phyloP scores from a whole-genome alignment of 2,113 vertebrate genomes.

The Syngnathus typhle region DNA sequence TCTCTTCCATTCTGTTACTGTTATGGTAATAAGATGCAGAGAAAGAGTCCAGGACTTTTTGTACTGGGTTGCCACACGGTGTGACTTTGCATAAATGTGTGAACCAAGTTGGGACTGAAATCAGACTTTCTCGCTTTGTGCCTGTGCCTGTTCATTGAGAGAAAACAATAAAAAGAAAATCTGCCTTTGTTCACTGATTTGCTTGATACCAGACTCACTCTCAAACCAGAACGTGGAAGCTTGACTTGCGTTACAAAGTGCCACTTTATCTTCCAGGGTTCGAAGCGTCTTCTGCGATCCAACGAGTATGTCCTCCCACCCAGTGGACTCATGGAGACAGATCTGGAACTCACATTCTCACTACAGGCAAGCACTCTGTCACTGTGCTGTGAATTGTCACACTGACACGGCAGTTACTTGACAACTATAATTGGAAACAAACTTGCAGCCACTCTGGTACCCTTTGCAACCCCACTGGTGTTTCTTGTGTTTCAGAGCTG shows the following conservation, averaged over 20 bases:
- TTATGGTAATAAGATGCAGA: not conserved
- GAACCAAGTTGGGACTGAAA: constrained; percentile 33
- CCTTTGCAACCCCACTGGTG: not conserved
- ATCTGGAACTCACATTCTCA: constrained; percentile 78
- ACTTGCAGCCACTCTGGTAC: constrained; percentile 11
- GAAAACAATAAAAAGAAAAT: not conserved
- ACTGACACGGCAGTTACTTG: constrained; percentile 17
- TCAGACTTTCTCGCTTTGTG: constrained; percentile 5
- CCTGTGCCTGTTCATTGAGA: constrained; percentile 2
- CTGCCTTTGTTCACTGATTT: not conserved
- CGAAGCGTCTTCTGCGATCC: constrained; percentile 75
- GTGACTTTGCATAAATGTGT: constrained; percentile 44
- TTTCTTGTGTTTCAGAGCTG: not conserved
- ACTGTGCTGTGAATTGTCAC: constrained; percentile 40
- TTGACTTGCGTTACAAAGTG: constrained; percentile 7
- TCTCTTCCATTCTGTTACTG: not conserved
- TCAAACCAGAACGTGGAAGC: not conserved
- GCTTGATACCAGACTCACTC: not conserved
- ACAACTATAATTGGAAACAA: constrained; percentile 16
- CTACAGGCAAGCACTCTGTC: constrained; percentile 65
- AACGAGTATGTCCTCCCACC: constrained; percentile 76
- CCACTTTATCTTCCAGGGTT: constrained; percentile 61
- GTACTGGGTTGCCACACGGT: constrained; percentile 35
- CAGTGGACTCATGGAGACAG: constrained; percentile 76
- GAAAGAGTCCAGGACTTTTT: constrained; percentile 28